phyloP scores from a whole-genome alignment of 2,113 vertebrate species.

The Elephas maximus region DNA sequence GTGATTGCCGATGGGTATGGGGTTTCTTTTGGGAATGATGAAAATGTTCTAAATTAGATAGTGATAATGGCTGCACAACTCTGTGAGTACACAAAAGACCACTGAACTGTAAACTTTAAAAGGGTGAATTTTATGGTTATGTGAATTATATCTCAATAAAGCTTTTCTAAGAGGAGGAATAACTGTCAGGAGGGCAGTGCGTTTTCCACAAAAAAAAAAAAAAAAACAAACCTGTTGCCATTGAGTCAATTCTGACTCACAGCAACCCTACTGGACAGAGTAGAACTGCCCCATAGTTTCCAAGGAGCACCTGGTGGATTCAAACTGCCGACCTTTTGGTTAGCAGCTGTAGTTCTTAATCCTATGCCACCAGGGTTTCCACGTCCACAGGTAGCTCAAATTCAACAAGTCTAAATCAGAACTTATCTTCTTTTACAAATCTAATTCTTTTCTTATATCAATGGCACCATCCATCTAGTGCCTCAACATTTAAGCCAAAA shows the following conservation, averaged over 20 bases:
- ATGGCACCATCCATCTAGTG: not conserved
- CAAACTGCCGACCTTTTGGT: no score
- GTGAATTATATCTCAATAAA: not conserved
- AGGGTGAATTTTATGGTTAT: not conserved
- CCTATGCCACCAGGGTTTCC: no score
- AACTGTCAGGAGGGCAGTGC: not conserved
- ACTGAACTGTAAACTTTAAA: not conserved
- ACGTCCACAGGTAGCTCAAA: not conserved
- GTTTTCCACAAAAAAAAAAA: not conserved
- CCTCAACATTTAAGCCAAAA: not conserved
- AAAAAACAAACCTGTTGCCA: no score
- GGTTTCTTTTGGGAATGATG: not conserved
- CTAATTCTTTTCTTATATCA: not conserved
- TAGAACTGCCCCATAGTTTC: no score
- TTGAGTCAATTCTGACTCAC: no score
- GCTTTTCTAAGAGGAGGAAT: not conserved
- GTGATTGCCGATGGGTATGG: not conserved
- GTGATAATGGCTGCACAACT: not conserved
- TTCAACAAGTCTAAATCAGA: not conserved
- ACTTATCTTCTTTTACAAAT: constrained; percentile 3
- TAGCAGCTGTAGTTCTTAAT: no score
- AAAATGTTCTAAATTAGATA: constrained; percentile 43
- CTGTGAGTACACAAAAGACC: not conserved
- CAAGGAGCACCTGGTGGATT: no score
- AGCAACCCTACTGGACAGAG: no score